These are phyloP conservation scores for Mythimna lalbum DNA, from an alignment of 2,888 invertebrate genomes.

Conservation along the genomic window DNA sequence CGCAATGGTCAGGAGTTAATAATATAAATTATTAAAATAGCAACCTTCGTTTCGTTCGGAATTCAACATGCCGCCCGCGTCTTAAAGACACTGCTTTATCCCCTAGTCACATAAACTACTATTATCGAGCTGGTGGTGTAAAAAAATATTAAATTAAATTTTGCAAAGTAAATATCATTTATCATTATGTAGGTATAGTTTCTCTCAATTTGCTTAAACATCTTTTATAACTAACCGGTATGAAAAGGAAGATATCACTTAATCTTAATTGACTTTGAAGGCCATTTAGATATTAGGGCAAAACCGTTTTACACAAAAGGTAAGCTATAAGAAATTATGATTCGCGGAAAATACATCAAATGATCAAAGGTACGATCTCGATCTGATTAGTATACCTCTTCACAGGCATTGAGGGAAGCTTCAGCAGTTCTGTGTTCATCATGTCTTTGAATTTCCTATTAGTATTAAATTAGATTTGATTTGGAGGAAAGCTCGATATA, in stretches of 20 bases:
- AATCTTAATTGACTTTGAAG: constrained; percentile 26
- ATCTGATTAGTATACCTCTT: constrained; percentile 41
- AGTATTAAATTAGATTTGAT: constrained; percentile 25
- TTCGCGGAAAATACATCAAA: constrained; percentile 31
- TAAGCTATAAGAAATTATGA: constrained; percentile 31
- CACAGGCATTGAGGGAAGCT: constrained; percentile 22
- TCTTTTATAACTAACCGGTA: neutral
- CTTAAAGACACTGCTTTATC: too few species aligned
- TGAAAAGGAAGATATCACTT: constrained; percentile 10
- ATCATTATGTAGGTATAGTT: too few species aligned
- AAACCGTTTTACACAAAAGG: constrained; percentile 11
- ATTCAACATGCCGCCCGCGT: too few species aligned
- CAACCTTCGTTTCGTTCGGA: too few species aligned
- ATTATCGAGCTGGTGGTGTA: too few species aligned
- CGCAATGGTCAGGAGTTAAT: too few species aligned
- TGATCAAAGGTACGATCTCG: constrained; percentile 49
- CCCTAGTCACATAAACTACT: too few species aligned
- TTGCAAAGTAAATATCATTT: too few species aligned
- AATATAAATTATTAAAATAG: too few species aligned
- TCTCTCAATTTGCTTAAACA: neutral
- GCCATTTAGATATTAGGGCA: constrained; percentile 12
- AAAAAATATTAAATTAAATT: too few species aligned
- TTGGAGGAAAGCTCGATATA: neutral
- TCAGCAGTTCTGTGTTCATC: constrained; percentile 42
- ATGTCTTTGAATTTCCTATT: constrained; percentile 33